Percentiles rank a stretch among this genome's conserved stretches.
These are phyloP conservation scores for Poicephalus gulielmi DNA, from an alignment of 2,113 vertebrate species.

Conservation along the genomic window DNA sequence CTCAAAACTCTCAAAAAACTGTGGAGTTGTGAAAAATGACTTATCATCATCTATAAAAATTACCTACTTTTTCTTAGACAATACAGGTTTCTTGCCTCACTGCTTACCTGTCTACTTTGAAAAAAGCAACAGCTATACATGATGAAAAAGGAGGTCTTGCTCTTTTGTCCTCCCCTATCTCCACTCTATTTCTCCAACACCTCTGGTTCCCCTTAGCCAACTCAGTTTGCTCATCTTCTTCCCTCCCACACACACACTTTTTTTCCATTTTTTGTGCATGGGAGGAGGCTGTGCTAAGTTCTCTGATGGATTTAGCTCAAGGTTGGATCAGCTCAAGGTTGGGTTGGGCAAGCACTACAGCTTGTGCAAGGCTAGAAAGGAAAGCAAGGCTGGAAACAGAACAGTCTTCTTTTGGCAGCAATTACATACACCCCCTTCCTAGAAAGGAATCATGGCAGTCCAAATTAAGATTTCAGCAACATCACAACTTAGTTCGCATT, in stretches of 20 bases:
- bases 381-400: neutral
- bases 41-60: neutral
- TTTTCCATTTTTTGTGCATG: neutral
- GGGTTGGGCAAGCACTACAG: neutral
- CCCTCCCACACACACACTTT: rapidly evolving
- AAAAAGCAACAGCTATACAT: neutral
- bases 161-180: neutral
- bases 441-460: neutral
- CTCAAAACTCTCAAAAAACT: neutral
- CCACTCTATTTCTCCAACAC: neutral
- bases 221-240: neutral
- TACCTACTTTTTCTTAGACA: neutral
- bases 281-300: neutral
- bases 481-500: neutral
- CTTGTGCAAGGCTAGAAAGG: neutral
- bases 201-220: neutral
- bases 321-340: neutral
- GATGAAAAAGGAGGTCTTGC: neutral
- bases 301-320: neutral
- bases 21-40: neutral
- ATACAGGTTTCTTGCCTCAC: neutral
- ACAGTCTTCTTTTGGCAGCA: neutral
- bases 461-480: neutral
- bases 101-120: neutral
- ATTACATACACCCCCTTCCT: neutral